Evolutionary conservation across 2,797 vertebrate genomes (phyloP), one percentile per base, ranked within the genome.

Genomic region (Sarcophilus harrisii): DNA sequence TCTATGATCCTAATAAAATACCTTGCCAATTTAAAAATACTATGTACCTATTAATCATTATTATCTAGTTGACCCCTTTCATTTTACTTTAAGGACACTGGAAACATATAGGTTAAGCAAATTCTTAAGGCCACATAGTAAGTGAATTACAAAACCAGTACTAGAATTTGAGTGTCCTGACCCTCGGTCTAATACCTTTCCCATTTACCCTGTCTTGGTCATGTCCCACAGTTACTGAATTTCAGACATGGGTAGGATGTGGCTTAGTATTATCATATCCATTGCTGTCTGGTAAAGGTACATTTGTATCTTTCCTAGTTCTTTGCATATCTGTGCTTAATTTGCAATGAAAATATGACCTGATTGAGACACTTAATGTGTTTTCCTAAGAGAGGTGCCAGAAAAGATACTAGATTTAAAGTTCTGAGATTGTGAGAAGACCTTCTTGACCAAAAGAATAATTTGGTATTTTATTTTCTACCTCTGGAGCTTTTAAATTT

Each of bases 401-500:
- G 21, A 81, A 81, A 81, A 81, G 73, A 81, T 45, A 81, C 38
- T 81, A 27, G 73, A 81, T 81, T 81, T 38, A 81, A 81, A 38
- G n/a, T 81, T 81, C 73, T 81, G 73, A 81, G 73, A 45, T 45
- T 21, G 66, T 38, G 5, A 8, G 58, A 90, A n/a, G 55, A 55
- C 58, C 66, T 89, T 62, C 62, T 6, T 90, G 59, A 58, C 59
- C 90, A 52, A 94, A 92, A 94, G 14, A 32, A 81, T 81, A 45
- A 81, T 81, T 81, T 45, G 73, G 73, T 45, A 10, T 81, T 24
- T 81, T 81, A 24, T 81, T 81, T 81, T 81, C 38, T 81, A 21
- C 45, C 73, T 81, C 73, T 11, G 21, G 38, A 81, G 73, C 73
- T 81, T 81, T 81, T 81, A 92, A 92, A 32, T 93, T 92, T 90